These are phyloP conservation scores for Geotrupes spiniger DNA, from an alignment of 2,888 invertebrate genomes.

Conservation along the genomic window DNA sequence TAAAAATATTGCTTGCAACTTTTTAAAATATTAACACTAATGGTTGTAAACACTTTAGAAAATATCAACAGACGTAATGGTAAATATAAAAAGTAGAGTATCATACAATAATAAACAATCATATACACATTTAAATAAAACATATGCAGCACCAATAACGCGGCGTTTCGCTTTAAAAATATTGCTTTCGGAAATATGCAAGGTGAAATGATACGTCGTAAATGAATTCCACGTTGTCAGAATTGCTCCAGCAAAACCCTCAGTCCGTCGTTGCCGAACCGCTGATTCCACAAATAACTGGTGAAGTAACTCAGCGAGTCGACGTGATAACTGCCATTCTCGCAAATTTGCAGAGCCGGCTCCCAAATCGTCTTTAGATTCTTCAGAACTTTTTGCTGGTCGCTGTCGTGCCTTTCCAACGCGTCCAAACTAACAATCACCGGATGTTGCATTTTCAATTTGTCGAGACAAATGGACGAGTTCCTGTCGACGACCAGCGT, in stretches of 20 bases:
- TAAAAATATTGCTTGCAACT: too few relatives aligned
- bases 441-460: conserved; percentile 31
- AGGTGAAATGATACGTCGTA: too few relatives aligned
- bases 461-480: conserved; percentile 33
- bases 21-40: too few relatives aligned
- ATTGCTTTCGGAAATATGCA: too few relatives aligned
- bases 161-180: too few relatives aligned
- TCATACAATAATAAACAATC: too few relatives aligned
- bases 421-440: conserved; percentile 33
- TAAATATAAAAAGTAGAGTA: too few relatives aligned
- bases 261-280: conserved; percentile 33
- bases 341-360: conserved; percentile 60
- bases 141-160: too few relatives aligned
- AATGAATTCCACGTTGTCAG: not conserved
- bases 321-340: conserved; percentile 44
- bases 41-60: too few relatives aligned
- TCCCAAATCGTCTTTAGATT: conserved; percentile 64
- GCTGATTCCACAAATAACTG: conserved; percentile 46
- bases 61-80: too few relatives aligned
- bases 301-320: conserved; percentile 40
- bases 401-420: conserved; percentile 32
- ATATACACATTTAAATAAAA: too few relatives aligned
- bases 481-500: conserved; percentile 42
- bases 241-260: conserved; percentile 33
- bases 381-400: conserved; percentile 31